These are phyloP conservation scores for Nomada goodeniana DNA, from an alignment of 2,888 invertebrate species.

Conservation along the genomic window DNA sequence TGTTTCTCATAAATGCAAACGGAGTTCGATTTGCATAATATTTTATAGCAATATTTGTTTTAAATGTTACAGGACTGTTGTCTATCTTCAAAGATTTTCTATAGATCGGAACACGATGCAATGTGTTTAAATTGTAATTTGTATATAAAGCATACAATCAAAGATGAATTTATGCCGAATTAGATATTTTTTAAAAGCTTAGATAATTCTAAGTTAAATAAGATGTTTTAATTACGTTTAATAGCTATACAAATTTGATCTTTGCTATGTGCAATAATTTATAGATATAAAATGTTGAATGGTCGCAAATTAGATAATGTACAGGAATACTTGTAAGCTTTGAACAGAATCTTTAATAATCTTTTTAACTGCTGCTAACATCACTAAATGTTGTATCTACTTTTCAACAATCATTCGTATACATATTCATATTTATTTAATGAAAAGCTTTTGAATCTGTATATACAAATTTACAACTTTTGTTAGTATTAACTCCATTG, in stretches of 20 bases:
- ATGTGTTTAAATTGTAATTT: slow-evolving; percentile 30
- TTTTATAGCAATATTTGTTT: slow-evolving; percentile 33
- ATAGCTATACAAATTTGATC: slow-evolving; percentile 12
- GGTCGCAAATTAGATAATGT: slow-evolving; percentile 34
- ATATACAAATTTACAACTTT: slow-evolving; percentile 35
- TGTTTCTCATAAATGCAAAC: slow-evolving; percentile 12
- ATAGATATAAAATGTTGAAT: slow-evolving; percentile 23
- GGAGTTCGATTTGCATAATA: slow-evolving; percentile 22
- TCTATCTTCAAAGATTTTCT: slow-evolving; percentile 32
- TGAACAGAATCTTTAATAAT: slow-evolving; percentile 21
- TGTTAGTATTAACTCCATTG: neutral
- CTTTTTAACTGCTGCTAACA: slow-evolving; percentile 22
- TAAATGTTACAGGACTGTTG: slow-evolving; percentile 19
- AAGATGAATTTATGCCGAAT: slow-evolving; percentile 50
- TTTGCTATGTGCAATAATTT: slow-evolving; percentile 49
- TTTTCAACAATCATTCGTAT: slow-evolving; percentile 29
- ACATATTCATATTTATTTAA: slow-evolving; percentile 34
- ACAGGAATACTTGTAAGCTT: slow-evolving; percentile 39
- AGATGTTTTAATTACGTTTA: slow-evolving; percentile 20
- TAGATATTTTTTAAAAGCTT: slow-evolving; percentile 24
- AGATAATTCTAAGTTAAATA: slow-evolving; percentile 32
- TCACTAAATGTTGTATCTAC: slow-evolving; percentile 8
- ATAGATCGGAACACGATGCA: slow-evolving; percentile 10
- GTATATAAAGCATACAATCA: slow-evolving; percentile 55
- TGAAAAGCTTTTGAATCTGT: slow-evolving; percentile 20